phyloP scores from a whole-genome alignment of 2,797 vertebrate genomes.

The Phoxinus dragarum region DNA sequence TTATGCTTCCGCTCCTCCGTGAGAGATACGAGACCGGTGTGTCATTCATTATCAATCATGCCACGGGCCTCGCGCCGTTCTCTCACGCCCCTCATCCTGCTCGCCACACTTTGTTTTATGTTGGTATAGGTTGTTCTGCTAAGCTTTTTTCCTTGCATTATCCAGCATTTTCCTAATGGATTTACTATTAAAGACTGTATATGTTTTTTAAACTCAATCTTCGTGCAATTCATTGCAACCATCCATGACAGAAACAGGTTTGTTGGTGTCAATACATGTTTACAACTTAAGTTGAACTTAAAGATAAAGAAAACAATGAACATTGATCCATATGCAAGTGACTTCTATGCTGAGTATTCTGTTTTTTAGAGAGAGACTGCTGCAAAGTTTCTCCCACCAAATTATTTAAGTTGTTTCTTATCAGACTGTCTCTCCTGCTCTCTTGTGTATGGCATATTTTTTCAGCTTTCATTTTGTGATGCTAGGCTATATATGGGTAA shows the following conservation, averaged over 20 bases:
- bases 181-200: not conserved
- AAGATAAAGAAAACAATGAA: not conserved
- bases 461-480: conserved; percentile 56
- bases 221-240: not conserved
- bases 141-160: not conserved
- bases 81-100: no score
- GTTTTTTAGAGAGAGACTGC: not conserved
- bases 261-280: not conserved
- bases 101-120: no score
- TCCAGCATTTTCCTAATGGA: not conserved
- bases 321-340: not conserved
- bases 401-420: conserved; percentile 49
- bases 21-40: no score
- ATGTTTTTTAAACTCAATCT: not conserved
- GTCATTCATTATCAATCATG: no score
- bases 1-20: no score
- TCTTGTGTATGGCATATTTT: conserved; percentile 48
- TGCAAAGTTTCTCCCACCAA: not conserved
- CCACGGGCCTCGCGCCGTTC: no score
- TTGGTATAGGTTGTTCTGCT: not conserved
- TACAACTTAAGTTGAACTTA: not conserved
- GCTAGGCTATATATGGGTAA: conserved; percentile 61
- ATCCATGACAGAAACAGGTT: not conserved
- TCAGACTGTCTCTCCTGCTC: conserved; percentile 49
- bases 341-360: not conserved